phyloP scores from a whole-genome alignment of 2,797 vertebrate species.

The Enteromius mattozi region DNA sequence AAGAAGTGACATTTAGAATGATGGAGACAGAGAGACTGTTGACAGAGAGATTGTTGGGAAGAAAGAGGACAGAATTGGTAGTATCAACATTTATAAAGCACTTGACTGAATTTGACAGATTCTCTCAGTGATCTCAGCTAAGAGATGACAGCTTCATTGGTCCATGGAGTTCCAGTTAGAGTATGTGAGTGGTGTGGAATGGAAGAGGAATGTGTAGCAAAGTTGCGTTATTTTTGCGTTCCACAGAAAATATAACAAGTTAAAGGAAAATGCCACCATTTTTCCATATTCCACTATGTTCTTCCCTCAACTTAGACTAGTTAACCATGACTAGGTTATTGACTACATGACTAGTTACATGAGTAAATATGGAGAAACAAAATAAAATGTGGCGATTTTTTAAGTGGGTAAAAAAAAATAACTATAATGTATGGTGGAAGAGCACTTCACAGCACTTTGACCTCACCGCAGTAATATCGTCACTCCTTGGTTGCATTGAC shows the following conservation, averaged over 20 bases:
- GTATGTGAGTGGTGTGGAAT: neutral
- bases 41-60: slow-evolving; percentile 14
- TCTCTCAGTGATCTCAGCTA: neutral
- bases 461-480: too few relatives aligned
- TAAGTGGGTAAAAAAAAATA: too few relatives aligned
- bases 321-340: too few relatives aligned
- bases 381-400: too few relatives aligned
- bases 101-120: slow-evolving; percentile 1
- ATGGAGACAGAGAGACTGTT: slow-evolving; percentile 21
- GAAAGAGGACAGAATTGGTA: slow-evolving; percentile 30
- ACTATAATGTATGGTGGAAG: too few relatives aligned
- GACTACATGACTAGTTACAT: too few relatives aligned
- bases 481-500: too few relatives aligned
- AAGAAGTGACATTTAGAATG: slow-evolving; percentile 7
- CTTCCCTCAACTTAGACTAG: too few relatives aligned
- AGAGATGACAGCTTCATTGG: slow-evolving; percentile 11
- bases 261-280: neutral
- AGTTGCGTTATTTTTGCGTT: neutral
- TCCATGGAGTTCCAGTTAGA: neutral
- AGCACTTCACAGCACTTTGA: too few relatives aligned
- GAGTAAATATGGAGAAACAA: too few relatives aligned
- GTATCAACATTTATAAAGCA: slow-evolving; percentile 19
- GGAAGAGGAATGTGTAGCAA: neutral
- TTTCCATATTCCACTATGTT: too few relatives aligned
- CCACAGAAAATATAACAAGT: neutral